phyloP scores from a whole-genome alignment of 2,797 vertebrate genomes.

The Sphaeramia orbicularis region DNA sequence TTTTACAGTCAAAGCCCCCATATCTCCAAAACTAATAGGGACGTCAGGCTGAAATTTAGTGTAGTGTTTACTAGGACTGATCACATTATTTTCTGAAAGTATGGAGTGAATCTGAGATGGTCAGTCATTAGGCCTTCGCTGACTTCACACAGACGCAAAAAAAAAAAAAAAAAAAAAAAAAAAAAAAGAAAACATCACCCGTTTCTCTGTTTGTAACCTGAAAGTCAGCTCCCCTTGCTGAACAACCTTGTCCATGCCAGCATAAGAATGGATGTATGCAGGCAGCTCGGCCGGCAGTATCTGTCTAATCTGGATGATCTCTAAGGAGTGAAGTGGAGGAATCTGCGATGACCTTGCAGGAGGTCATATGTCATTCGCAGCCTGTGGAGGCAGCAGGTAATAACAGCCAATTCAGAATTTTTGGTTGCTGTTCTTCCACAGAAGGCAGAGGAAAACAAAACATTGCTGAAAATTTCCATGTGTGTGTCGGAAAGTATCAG shows the following conservation, averaged over 20 bases:
- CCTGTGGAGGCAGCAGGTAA: slow-evolving; percentile 20
- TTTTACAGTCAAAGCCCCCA: no score
- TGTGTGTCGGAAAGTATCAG: slow-evolving; percentile 7
- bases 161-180: no score
- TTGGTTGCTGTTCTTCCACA: slow-evolving; percentile 2
- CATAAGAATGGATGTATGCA: slow-evolving; percentile 64
- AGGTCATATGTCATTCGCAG: slow-evolving; percentile 64
- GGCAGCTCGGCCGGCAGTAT: slow-evolving; percentile 43
- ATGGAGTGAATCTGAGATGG: no score
- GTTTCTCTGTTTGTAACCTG: slow-evolving; percentile 17
- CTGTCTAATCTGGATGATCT: slow-evolving; percentile 73
- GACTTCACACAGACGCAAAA: no score
- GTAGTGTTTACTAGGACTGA: no score
- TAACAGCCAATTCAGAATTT: slow-evolving; percentile 27
- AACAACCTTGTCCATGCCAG: slow-evolving; percentile 66
- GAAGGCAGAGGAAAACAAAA: slow-evolving; percentile 16
- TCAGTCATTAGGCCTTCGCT: no score
- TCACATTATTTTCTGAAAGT: no score
- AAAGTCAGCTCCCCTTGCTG: slow-evolving; percentile 41
- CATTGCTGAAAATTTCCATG: slow-evolving; percentile 9
- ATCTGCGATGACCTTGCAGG: slow-evolving; percentile 69
- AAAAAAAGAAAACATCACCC: slow-evolving; percentile 8
- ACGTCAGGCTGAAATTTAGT: no score
- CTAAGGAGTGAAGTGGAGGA: slow-evolving; percentile 35
- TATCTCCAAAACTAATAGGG: no score